These are phyloP conservation scores for Drosophila biarmipes DNA, from an alignment of 1,140 invertebrate species.

Conservation along the genomic window DNA sequence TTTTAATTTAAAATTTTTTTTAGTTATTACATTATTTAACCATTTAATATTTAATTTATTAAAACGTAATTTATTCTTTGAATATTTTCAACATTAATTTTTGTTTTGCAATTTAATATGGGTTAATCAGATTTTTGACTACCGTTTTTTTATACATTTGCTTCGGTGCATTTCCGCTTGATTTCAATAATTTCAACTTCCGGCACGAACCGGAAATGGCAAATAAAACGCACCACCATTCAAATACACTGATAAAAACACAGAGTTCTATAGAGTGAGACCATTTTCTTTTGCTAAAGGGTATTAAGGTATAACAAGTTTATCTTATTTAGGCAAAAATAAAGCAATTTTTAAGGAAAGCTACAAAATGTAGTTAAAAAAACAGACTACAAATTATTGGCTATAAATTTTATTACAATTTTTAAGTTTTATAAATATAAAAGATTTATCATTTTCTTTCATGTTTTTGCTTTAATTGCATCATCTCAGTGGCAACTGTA, in stretches of 20 bases:
- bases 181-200: conserved; percentile 80
- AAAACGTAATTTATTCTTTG: too few relatives aligned
- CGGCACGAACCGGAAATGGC: conserved; percentile 76
- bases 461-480: conserved; percentile 58
- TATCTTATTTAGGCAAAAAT: too few relatives aligned
- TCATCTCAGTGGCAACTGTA: conserved; percentile 41
- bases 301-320: too few relatives aligned
- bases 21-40: neutral
- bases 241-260: conserved; percentile 45
- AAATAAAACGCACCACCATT: conserved; percentile 72
- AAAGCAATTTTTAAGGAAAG: neutral
- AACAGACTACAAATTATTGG: too few relatives aligned
- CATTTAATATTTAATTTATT: too few relatives aligned
- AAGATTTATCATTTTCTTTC: neutral
- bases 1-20: neutral
- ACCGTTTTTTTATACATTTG: conserved; percentile 48
- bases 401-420: too few relatives aligned
- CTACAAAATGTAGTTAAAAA: too few relatives aligned
- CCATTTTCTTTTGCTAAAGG: neutral
- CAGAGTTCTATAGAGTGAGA: neutral
- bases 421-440: too few relatives aligned
- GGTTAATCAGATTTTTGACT: conserved; percentile 50
- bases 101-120: neutral
- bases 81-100: too few relatives aligned
- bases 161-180: conserved; percentile 68